phyloP scores from a whole-genome alignment of 2,113 vertebrate genomes.

The Aptenodytes forsteri region DNA sequence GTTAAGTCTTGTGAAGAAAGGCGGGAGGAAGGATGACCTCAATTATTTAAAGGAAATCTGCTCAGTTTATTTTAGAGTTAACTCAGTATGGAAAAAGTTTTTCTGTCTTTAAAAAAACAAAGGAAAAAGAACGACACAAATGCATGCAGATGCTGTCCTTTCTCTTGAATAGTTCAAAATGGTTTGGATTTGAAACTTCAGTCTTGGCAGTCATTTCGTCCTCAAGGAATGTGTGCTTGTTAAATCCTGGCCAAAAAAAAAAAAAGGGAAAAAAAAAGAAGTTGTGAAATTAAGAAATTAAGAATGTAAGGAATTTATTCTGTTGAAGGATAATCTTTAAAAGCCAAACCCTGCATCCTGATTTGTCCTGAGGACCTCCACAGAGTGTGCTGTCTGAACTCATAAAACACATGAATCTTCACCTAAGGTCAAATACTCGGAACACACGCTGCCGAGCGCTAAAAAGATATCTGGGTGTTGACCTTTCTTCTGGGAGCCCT shows the following conservation, averaged over 20 bases:
- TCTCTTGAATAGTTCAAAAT: slow-evolving; percentile 21
- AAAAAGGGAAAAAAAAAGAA: background rate
- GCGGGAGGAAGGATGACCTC: background rate
- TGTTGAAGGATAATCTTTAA: background rate
- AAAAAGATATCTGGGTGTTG: background rate
- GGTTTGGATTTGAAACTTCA: slow-evolving; percentile 23
- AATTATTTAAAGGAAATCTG: background rate
- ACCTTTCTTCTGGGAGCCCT: background rate
- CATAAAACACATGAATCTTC: background rate
- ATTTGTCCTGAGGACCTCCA: background rate
- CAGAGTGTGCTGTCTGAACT: background rate
- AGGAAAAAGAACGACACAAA: background rate
- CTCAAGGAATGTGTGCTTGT: background rate
- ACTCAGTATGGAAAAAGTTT: background rate
- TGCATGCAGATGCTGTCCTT: background rate
- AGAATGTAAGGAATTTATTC: background rate
- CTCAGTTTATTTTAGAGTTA: slow-evolving; percentile 38
- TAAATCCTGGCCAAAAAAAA: background rate
- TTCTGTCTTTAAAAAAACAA: background rate
- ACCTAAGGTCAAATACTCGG: background rate
- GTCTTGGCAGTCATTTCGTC: slow-evolving; percentile 18
- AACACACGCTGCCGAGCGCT: background rate
- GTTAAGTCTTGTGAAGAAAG: background rate
- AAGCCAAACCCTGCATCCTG: background rate
- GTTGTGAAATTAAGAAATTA: background rate